These are phyloP conservation scores for Eurosta solidaginis DNA, from an alignment of 1,140 invertebrate genomes.

Conservation along the genomic window DNA sequence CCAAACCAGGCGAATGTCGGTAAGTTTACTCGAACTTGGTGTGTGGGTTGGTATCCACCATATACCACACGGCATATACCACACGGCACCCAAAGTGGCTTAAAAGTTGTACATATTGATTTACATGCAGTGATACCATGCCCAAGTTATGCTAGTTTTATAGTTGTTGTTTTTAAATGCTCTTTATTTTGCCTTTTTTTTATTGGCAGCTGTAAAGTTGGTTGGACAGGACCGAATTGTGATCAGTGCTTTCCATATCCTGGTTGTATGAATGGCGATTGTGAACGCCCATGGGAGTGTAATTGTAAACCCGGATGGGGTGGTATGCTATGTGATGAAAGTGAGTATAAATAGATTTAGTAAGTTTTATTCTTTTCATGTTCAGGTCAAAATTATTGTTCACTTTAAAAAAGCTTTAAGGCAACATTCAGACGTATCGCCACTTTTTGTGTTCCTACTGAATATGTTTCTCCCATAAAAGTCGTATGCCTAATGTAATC, in stretches of 20 bases:
- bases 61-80: no score
- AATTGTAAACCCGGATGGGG: constrained; percentile 84
- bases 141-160: background rate
- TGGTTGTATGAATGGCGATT: constrained; percentile 82
- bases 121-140: background rate
- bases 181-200: background rate
- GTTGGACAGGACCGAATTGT: constrained; percentile 84
- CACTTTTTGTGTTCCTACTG: background rate
- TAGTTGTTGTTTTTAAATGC: background rate
- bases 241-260: constrained; percentile 83
- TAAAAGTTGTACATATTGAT: background rate
- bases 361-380: no score
- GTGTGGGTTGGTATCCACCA: no score
- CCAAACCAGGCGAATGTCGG: constrained; percentile 72
- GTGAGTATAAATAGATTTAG: constrained; percentile 48
- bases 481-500: no score
- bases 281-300: constrained; percentile 87
- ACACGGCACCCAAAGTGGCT: background rate
- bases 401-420: no score
- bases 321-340: constrained; percentile 87
- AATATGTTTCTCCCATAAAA: background rate
- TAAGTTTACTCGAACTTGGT: constrained; percentile 45
- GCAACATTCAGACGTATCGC: no score
- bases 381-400: no score
- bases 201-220: constrained; percentile 77